Percentiles rank a stretch among this genome's conserved stretches.
phyloP scores from a whole-genome alignment of 2,797 vertebrate genomes.

The Telmatherina bonti region DNA sequence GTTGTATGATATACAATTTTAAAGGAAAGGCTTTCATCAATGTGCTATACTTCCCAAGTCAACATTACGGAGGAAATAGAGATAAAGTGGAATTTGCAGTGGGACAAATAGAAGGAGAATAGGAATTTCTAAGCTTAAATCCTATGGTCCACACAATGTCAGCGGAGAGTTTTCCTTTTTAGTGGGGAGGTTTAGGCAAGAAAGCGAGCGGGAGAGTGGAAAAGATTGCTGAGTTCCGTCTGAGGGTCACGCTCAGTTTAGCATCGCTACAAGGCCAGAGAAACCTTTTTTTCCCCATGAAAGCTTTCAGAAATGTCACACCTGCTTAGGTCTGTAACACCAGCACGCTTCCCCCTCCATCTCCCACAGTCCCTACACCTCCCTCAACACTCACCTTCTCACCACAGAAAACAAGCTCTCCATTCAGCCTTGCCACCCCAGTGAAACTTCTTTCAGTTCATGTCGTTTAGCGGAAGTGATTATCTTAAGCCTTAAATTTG shows the following conservation, averaged over 20 bases:
- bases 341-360: not conserved
- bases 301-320: conserved; percentile 83
- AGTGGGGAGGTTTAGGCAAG: conserved; percentile 35
- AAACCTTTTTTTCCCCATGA: conserved; percentile 74
- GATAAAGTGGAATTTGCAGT: conserved; percentile 19
- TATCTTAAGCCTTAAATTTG: conserved; percentile 8
- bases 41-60: conserved; percentile 2
- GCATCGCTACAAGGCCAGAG: conserved; percentile 71
- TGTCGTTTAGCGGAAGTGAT: not conserved
- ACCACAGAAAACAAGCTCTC: conserved; percentile 40
- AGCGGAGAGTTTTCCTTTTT: conserved; percentile 52
- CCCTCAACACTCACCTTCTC: not conserved
- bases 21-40: conserved; percentile 15
- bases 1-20: conserved; percentile 6
- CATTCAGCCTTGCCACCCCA: not conserved
- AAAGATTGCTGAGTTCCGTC: conserved; percentile 59
- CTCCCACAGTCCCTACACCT: conserved; percentile 1
- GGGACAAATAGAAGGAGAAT: conserved; percentile 40
- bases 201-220: conserved; percentile 23
- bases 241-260: conserved; percentile 77
- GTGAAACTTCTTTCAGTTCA: conserved; percentile 8
- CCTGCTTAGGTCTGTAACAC: conserved; percentile 78
- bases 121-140: conserved; percentile 44
- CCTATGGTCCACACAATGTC: conserved; percentile 28
- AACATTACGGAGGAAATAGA: conserved; percentile 13